phyloP scores from a whole-genome alignment of 2,113 vertebrate species.

The Oriolus oriolus region DNA sequence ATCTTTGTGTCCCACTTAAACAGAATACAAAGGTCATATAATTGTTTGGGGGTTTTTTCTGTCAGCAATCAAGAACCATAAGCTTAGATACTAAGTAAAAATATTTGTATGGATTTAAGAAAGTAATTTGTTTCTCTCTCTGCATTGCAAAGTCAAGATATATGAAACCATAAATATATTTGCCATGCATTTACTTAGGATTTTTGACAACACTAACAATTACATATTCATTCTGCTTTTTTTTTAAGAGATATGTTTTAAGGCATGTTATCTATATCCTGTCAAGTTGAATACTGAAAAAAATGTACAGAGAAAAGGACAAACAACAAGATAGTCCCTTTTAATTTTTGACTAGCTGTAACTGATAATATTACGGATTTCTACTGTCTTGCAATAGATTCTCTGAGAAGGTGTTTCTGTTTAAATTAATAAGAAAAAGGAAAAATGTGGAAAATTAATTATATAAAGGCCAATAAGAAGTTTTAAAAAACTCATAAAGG shows the following conservation, averaged over 20 bases:
- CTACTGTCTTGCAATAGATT: not conserved
- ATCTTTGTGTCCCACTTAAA: not conserved
- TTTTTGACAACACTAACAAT: not conserved
- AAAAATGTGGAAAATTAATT: not conserved
- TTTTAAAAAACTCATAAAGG: not conserved
- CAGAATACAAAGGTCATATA: not conserved
- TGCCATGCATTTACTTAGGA: not conserved
- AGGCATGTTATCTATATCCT: accelerated
- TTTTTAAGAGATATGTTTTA: not conserved
- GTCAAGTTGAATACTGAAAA: not conserved
- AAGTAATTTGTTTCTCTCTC: not conserved
- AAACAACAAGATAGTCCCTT: accelerated
- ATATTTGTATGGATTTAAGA: not conserved
- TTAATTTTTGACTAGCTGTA: not conserved
- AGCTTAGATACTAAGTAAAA: not conserved
- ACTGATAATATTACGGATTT: not conserved
- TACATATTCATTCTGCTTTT: not conserved
- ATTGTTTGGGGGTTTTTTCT: not conserved
- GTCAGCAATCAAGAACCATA: not conserved
- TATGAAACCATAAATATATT: not conserved
- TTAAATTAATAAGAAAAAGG: not conserved
- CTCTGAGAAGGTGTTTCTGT: not conserved
- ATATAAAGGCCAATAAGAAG: not conserved
- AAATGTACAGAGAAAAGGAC: not conserved
- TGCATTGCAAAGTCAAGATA: not conserved